Conservation (phyloP, 2,888 invertebrate species). For the Drosophila koepferae region DNA sequence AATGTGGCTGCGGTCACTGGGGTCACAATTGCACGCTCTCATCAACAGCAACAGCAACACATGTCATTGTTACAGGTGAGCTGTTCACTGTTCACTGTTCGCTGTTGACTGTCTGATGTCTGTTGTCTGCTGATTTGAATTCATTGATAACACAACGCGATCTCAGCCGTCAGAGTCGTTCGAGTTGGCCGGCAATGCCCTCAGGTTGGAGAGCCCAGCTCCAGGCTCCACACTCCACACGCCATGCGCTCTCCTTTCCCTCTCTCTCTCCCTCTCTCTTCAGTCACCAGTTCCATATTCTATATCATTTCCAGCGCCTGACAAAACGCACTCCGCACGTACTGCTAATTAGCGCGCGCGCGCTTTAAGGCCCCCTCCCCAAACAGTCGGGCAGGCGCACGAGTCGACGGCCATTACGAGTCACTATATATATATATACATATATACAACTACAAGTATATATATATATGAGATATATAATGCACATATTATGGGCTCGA, state of each 20-base stretch:
- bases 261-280: not conserved
- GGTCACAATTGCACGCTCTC: constrained; percentile 58
- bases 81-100: constrained; percentile 30
- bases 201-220: constrained; percentile 7
- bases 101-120: constrained; percentile 9
- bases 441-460: not conserved
- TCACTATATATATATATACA: not conserved
- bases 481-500: constrained; percentile 49
- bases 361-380: constrained; percentile 55
- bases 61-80: constrained; percentile 78
- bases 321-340: constrained; percentile 78
- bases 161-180: constrained; percentile 51
- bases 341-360: constrained; percentile 71
- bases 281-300: not conserved
- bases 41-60: constrained; percentile 61
- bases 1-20: constrained; percentile 28
- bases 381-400: constrained; percentile 28
- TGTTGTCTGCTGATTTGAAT: constrained; percentile 67
- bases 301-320: constrained; percentile 46
- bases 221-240: not conserved
- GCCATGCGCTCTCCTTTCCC: not conserved
- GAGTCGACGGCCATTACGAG: constrained; percentile 36
- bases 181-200: constrained; percentile 50
- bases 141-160: constrained; percentile 66
- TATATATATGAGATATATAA: constrained; percentile 5